Conservation (phyloP, 2,888 invertebrate species). For the Mythimna lalbum region DNA sequence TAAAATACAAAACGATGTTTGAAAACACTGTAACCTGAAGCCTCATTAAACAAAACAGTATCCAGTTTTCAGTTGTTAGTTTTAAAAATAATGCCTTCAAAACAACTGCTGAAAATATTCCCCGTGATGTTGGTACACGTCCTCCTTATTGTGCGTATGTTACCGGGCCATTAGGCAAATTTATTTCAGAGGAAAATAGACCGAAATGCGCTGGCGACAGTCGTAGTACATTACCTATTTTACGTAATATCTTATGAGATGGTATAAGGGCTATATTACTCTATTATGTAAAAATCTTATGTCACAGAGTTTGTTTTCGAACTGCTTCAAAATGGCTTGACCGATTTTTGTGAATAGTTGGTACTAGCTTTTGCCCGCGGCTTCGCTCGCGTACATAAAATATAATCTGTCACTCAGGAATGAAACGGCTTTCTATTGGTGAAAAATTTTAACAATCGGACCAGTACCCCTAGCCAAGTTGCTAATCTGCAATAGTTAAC, state of each 20-base stretch:
- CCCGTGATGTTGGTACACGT: background rate
- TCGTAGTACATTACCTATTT: background rate
- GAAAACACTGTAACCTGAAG: background rate
- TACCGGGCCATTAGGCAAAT: conserved; percentile 20
- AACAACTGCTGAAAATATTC: conserved; percentile 11
- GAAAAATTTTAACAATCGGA: too few relatives aligned
- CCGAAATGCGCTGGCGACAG: background rate
- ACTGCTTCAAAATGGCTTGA: too few relatives aligned
- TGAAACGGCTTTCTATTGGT: too few relatives aligned
- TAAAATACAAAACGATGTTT: too few relatives aligned
- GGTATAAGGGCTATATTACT: background rate
- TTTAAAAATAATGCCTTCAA: conserved; percentile 33
- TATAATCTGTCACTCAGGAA: too few relatives aligned
- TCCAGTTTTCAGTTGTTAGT: conserved; percentile 15
- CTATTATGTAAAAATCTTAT: too few relatives aligned
- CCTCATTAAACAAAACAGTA: background rate
- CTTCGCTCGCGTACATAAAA: too few relatives aligned
- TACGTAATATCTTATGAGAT: background rate
- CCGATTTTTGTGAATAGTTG: too few relatives aligned
- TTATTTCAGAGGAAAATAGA: conserved; percentile 25
- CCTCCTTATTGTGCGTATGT: conserved; percentile 23
- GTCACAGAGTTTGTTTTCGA: too few relatives aligned
- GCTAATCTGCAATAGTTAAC: too few relatives aligned
- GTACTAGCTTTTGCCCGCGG: too few relatives aligned
- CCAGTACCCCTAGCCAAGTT: too few relatives aligned